Conservation (phyloP, 2,797 vertebrate species). For the Sebastes itinus region DNA sequence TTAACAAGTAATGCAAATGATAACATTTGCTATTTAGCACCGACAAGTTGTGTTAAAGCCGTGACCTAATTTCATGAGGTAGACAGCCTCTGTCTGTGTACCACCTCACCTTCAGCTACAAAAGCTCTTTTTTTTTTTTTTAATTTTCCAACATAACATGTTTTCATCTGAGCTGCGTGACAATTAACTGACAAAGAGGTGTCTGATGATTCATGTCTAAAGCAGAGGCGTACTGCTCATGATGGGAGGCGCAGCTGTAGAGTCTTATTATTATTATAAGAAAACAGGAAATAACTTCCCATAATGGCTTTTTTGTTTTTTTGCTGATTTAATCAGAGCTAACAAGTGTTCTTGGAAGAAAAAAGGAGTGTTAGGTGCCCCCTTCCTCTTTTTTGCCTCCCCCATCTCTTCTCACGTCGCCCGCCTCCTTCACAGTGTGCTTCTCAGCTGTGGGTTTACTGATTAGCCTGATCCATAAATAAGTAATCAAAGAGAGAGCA, state of each 20-base stretch:
- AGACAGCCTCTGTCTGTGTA: not conserved
- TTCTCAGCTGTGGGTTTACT: conserved; percentile 70
- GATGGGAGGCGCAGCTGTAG: conserved; percentile 23
- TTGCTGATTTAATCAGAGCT: conserved; percentile 25
- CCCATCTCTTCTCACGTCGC: conserved; percentile 29
- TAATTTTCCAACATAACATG: not conserved
- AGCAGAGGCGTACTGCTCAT: conserved; percentile 26
- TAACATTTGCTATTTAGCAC: too few relatives aligned
- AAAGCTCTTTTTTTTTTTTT: not conserved
- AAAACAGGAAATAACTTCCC: conserved; percentile 45
- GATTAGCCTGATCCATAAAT: conserved; percentile 78
- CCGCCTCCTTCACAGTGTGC: conserved; percentile 49
- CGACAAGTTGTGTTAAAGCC: not conserved
- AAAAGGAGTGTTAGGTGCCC: conserved; percentile 26
- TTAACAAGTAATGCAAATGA: too few relatives aligned
- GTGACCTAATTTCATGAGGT: not conserved
- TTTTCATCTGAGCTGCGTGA: conserved; percentile 9
- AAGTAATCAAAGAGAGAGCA: conserved; percentile 73
- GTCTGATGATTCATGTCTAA: conserved; percentile 46
- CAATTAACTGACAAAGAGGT: conserved; percentile 45
- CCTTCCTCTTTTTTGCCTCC: conserved; percentile 13
- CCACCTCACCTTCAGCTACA: not conserved
- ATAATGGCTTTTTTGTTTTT: not conserved
- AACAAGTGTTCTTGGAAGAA: conserved; percentile 41
- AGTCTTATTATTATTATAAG: conserved; percentile 14